Evolutionary conservation across 1,140 invertebrate genomes (phyloP), one percentile per base, ranked within the genome.

Genomic region (Zaprionus tsacasi): DNA sequence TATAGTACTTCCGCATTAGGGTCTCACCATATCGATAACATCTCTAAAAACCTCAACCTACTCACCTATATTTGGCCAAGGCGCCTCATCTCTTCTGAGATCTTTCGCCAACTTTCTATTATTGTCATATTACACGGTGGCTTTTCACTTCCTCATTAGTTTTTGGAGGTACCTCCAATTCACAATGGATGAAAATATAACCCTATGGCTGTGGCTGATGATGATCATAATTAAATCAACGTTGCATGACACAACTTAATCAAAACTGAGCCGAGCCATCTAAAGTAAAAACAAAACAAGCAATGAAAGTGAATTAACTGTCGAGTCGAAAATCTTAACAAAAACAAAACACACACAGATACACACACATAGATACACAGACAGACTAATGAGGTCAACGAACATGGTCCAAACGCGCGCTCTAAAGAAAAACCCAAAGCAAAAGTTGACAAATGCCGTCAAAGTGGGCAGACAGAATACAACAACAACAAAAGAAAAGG

Each of bases 231-330:
- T 88, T 88, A 88, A 88, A 88, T 88, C 83, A 88, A 70, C 85
- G 83, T 88, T 88, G 83, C 83, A 88, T 88, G 83, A 88, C 83
- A 89, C 81, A 88, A 88, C 83, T 89, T 83, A 81, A 88, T 88
- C 83, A 88, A 88, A 88, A 88, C 80, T 73, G 77, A 80, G 82
- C 60, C 66, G 66, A 64, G 69, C 73, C 81, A 71, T 64, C 66
- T 56, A 54, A 38, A 38, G 17, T 45, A 48, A 57, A 33, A 35
- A 13, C 59, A 57, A 33, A 35, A 13, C 59, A 71, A 65, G 68
- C 64, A 76, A 76, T 81, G 83, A 88, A 88, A 88, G 83, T 88
- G 83, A 88, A 88, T 87, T 87, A 78, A 68, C 61, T 73, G 74
- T 13, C 70, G 45, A 71, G 69, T 54, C 52, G 36, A 76, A 76